Conservation (phyloP, 2,888 invertebrate species). For the Acleris holmiana region DNA sequence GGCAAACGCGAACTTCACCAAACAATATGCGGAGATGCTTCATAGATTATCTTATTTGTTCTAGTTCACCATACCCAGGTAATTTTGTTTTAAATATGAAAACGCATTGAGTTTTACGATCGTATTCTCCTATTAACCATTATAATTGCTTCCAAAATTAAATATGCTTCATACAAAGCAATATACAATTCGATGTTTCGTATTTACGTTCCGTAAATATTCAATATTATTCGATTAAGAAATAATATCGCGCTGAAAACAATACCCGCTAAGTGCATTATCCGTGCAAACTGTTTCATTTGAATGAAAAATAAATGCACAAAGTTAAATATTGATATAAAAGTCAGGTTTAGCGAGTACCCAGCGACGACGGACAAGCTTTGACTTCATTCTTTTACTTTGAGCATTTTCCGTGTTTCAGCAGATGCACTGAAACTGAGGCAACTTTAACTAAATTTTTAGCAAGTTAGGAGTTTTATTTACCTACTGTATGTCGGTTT, state of each 20-base stretch:
- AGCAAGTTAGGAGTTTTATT: conserved; percentile 26
- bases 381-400: conserved; percentile 34
- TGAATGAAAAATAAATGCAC: conserved; percentile 10
- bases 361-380: conserved; percentile 14
- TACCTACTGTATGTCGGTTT: too few species aligned
- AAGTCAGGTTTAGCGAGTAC: conserved; percentile 28
- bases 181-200: too few species aligned
- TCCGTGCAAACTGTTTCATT: neutral
- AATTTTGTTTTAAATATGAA: too few species aligned
- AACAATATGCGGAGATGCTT: conserved; percentile 61
- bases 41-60: conserved; percentile 55
- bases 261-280: too few species aligned
- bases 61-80: conserved; percentile 55
- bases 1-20: conserved; percentile 63
- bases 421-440: conserved; percentile 34
- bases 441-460: conserved; percentile 32
- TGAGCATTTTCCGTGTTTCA: conserved; percentile 24
- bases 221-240: too few species aligned
- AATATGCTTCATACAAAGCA: too few species aligned
- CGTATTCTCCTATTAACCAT: too few species aligned
- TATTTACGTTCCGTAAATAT: too few species aligned
- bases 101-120: too few species aligned
- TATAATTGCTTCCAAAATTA: too few species aligned
- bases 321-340: conserved; percentile 30
- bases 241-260: too few species aligned